Evolutionary conservation across 2,113 vertebrate genomes (phyloP).

Genomic region (Tragelaphus buxtoni): DNA sequence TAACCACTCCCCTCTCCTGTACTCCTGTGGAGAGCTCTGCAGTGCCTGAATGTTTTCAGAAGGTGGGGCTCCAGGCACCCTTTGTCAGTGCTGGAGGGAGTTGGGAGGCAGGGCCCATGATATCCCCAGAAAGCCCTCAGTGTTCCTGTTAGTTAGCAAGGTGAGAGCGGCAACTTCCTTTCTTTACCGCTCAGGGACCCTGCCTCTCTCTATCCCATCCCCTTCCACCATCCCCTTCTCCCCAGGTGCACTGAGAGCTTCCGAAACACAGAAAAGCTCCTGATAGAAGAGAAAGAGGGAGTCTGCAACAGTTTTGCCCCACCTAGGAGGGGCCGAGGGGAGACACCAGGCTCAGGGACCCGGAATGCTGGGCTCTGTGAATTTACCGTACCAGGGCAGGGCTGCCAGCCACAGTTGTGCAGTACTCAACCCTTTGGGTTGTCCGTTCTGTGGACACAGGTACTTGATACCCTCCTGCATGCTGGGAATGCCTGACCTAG

Average conservation of each 20-base stretch:
- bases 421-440: not conserved
- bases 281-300: not conserved
- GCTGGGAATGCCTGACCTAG: too few species aligned
- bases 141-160: not conserved
- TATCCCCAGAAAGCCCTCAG: not conserved
- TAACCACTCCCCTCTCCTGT: not conserved
- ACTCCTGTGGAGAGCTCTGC: not conserved
- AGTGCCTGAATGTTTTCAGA: not conserved
- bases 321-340: not conserved
- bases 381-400: not conserved
- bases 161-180: not conserved
- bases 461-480: not conserved
- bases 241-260: not conserved
- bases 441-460: not conserved
- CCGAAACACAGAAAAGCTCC: not conserved
- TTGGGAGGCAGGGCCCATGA: fast-evolving
- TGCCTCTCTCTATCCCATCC: not conserved
- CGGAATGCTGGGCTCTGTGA: not conserved
- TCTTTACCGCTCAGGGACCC: not conserved
- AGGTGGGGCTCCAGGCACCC: not conserved
- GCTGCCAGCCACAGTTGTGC: not conserved
- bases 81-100: not conserved
- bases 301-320: not conserved
- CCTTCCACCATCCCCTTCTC: not conserved
- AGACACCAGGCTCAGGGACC: not conserved